Evolutionary conservation across 2,888 invertebrate genomes (phyloP), one percentile per base, ranked within the genome.

Genomic region (Carterocephalus palaemon): DNA sequence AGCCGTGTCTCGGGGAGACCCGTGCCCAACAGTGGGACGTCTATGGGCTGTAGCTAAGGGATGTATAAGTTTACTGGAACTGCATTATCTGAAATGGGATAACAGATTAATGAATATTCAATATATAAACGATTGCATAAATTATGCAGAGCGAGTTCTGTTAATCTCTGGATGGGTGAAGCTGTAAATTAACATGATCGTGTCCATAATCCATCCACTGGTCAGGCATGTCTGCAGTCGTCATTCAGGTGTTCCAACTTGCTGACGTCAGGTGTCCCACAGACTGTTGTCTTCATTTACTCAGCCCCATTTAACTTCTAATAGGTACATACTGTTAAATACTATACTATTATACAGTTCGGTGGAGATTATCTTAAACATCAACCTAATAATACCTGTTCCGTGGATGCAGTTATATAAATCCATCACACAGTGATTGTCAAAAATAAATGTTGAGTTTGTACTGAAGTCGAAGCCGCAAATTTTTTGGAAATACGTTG

Each of bases 371-470:
- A 23, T 38, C 20, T 29, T 17, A 47, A 34, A 16, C 15, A 29
- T 9, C 34, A 40, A 17, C 7, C 24, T 20, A 23, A 28, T 16
- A 9, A 31, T 57, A 85, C 85, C 62, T 37, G 79, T 68, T 24
- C 62, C 75, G 47, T 76, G 62, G 4, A 79, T 61, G 53, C 85
- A 86, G 59, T 86, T 85, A 49, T 70, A 76, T n/a, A 85, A 47
- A 48, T 85, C 83, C 85, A 86, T 82, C 26, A 85, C 33, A 51
- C 85, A 85, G 52, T 79, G 73, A 48, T 85, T 86, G 60, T 86
- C 85, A 51, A 85, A 85, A 53, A 85, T 76, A 47, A 46, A 71
- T 0, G 85, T 82, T 0, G 60, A 20, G 38, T 77, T 76, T 2
- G 63, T 56, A 2, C 1, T 2, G 1, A 57, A 52, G 52, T 83